Base-by-base conservation (phyloP, 2,113 vertebrate species). In the Rhagologus leucostigma region DNA sequence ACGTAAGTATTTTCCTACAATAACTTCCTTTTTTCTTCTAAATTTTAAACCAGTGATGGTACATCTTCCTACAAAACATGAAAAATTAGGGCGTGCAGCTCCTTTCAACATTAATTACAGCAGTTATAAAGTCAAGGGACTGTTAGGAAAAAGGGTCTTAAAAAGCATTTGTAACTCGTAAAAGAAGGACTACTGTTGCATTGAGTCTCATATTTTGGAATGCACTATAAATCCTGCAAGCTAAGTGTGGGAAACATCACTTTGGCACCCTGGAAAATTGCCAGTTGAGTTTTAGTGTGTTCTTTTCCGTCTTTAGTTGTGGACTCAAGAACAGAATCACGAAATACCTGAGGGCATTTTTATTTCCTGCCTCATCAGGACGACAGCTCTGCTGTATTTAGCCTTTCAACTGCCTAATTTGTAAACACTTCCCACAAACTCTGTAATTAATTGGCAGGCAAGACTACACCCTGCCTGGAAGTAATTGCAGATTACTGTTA, bases 401-500 rank as follows among this genome's bases (percentile, higher is more conserved):
- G 75, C 55, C 71, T 91, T 96, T 85, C n/a, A 24, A 1, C 70
- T 86, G 39, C 37, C 29, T 93, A 27, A 78, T 93, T 90, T 76
- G 49, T 84, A 96, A 77, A 92, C 73, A 70, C 73, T 71, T 93
- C 32, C 64, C 60, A 33, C 42, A 47, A 92, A 65, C 47, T 81
- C 84, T 62, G 24, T 84, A 83, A 89, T 87, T 95, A 95, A 88
- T 93, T 89, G 81, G 65, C 74, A 87, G 57, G 62, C 12, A 10
- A 87, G 73, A 22, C 78, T 89, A 42, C 19, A 56, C 35, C 53
- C 68, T 70, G 70, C 53, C 81, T 95, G 84, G 26, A 94, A 84
- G 84, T 79, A 91, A 85, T 73, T 93, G 81, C 80, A 89, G 84
- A 95, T 92, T 87, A 53, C 69, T 87, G 53, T 84, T 84, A 87